phyloP scores from a whole-genome alignment of 2,888 invertebrate species.

The Leucophenga maculata region DNA sequence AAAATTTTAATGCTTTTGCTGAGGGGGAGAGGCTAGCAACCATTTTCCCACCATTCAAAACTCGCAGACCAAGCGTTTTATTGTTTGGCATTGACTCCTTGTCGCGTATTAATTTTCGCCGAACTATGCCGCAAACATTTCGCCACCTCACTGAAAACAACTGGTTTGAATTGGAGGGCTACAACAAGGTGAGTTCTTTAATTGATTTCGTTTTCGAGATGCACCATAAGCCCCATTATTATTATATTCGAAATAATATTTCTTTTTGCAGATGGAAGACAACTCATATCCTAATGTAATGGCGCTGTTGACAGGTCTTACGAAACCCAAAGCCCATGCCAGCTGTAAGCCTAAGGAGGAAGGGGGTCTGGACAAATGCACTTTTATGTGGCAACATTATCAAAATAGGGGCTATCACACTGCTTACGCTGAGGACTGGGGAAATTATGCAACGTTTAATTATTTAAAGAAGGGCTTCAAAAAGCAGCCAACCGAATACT shows the following conservation, averaged over 20 bases:
- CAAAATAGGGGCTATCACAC: conserved; percentile 81
- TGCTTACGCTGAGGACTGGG: conserved; percentile 84
- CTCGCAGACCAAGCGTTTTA: conserved; percentile 77
- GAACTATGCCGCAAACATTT: conserved; percentile 82
- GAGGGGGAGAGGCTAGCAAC: conserved; percentile 67
- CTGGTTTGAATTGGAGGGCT: conserved; percentile 82
- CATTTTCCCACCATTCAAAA: conserved; percentile 40
- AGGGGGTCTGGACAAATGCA: conserved; percentile 79
- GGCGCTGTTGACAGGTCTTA: conserved; percentile 86
- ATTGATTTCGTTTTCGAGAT: too few species aligned
- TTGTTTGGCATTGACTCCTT: conserved; percentile 89
- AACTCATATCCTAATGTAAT: conserved; percentile 93
- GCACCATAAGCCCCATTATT: too few species aligned
- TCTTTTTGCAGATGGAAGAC: conserved; percentile 79
- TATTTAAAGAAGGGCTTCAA: conserved; percentile 81
- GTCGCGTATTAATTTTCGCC: conserved; percentile 82
- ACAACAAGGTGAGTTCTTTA: conserved; percentile 75
- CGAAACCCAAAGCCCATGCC: conserved; percentile 73
- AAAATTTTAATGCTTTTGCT: conserved; percentile 38
- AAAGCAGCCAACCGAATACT: conserved; percentile 85
- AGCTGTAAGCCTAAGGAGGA: conserved; percentile 73
- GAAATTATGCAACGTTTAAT: conserved; percentile 78
- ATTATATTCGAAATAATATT: background rate
- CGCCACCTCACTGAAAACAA: conserved; percentile 77
- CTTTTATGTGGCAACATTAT: conserved; percentile 85